phyloP scores from a whole-genome alignment of 2,797 vertebrate species.

The Capromys pilorides region DNA sequence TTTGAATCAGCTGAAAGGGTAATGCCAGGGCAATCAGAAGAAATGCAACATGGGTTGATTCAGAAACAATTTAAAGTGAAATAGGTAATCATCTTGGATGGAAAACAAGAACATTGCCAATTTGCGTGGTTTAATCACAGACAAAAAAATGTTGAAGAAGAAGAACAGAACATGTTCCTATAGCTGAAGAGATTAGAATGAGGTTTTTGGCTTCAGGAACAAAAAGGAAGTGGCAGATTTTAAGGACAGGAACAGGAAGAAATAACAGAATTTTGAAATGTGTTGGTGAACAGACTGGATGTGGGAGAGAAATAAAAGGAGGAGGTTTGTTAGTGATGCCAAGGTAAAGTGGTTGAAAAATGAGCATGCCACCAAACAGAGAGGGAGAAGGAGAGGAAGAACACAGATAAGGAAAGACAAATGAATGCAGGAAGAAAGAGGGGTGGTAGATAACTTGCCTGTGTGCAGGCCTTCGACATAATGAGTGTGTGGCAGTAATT shows the following conservation, averaged over 20 bases:
- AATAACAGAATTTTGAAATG: conserved; percentile 77
- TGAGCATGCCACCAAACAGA: conserved; percentile 55
- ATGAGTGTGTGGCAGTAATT: background rate
- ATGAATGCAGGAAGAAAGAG: background rate
- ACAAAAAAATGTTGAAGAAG: background rate
- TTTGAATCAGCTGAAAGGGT: background rate
- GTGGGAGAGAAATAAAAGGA: conserved; percentile 73
- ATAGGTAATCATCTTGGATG: background rate
- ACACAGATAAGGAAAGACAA: conserved; percentile 28
- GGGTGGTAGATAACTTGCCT: background rate
- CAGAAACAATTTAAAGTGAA: conserved; percentile 3
- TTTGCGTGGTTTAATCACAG: background rate
- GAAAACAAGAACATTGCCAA: conserved; percentile 1
- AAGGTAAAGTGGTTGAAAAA: conserved; percentile 71
- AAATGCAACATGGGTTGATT: background rate
- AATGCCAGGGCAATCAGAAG: background rate
- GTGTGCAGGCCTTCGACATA: background rate
- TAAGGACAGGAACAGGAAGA: conserved; percentile 78
- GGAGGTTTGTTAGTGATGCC: conserved; percentile 71
- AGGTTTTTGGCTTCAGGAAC: conserved; percentile 64
- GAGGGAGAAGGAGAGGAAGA: background rate
- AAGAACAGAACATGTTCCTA: conserved; percentile 48
- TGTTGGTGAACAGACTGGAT: conserved; percentile 78
- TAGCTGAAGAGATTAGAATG: conserved; percentile 59
- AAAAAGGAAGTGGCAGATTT: conserved; percentile 77